Evolutionary conservation across 2,888 invertebrate species (phyloP).

Genomic region (Parthenolecanium corni): DNA sequence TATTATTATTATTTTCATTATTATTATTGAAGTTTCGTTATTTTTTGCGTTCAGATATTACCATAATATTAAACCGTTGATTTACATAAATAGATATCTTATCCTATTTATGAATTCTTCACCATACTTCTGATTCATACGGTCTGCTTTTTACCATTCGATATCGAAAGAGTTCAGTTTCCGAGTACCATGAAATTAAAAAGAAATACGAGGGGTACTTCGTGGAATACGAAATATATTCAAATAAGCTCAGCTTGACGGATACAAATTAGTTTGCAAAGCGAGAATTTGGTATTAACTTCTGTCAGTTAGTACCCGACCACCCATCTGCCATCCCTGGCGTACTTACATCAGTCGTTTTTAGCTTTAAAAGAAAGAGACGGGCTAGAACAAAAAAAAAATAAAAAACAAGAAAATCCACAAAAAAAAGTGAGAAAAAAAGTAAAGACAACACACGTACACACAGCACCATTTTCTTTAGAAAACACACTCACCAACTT

Average conservation of each 20-base stretch:
- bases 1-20: too few species aligned
- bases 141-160: constrained; percentile 10
- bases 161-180: constrained; percentile 15
- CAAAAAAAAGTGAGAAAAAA: neutral
- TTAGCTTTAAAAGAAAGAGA: neutral
- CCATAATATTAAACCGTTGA: constrained; percentile 19
- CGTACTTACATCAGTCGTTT: too few species aligned
- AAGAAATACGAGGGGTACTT: constrained; percentile 14
- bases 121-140: constrained; percentile 14
- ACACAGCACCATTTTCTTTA: neutral
- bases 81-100: constrained; percentile 16
- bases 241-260: constrained; percentile 16
- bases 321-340: too few species aligned
- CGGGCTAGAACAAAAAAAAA: neutral
- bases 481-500: too few species aligned
- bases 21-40: neutral
- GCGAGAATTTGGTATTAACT: constrained; percentile 18
- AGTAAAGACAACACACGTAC: neutral
- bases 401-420: neutral
- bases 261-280: constrained; percentile 18
- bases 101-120: constrained; percentile 19
- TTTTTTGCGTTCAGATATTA: neutral
- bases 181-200: constrained; percentile 17
- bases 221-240: constrained; percentile 16
- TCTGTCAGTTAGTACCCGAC: constrained; percentile 11